Conservation (phyloP, 1,140 invertebrate genomes). For the Triops cancriformis region DNA sequence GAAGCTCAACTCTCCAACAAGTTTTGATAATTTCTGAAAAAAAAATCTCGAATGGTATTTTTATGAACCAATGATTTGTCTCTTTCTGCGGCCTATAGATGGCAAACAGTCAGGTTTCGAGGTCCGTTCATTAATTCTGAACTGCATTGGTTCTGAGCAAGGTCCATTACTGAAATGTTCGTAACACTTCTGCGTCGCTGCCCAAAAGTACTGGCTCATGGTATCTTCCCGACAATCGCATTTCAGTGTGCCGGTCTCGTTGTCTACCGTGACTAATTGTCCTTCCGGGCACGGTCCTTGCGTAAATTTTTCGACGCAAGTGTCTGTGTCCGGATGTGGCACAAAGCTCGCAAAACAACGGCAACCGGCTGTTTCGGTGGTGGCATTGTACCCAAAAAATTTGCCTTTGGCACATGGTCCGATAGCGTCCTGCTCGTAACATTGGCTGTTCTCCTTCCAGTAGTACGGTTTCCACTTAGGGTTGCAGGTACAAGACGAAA, state of each 20-base stretch:
- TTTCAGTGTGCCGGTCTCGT: slow-evolving; percentile 27
- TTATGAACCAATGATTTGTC: not conserved
- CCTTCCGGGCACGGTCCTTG: slow-evolving; percentile 33
- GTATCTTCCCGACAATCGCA: slow-evolving; percentile 31
- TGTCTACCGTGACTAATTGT: slow-evolving; percentile 31
- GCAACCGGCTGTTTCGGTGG: slow-evolving; percentile 33
- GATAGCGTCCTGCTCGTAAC: slow-evolving; percentile 36
- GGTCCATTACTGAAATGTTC: slow-evolving; percentile 19
- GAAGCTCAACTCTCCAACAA: no score
- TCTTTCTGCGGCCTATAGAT: slow-evolving; percentile 16
- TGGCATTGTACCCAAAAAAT: slow-evolving; percentile 36
- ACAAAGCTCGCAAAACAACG: slow-evolving; percentile 36
- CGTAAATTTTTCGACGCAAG: slow-evolving; percentile 34
- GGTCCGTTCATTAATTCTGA: slow-evolving; percentile 17
- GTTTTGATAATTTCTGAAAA: no score
- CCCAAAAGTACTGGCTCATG: slow-evolving; percentile 22
- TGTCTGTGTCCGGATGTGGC: slow-evolving; percentile 32
- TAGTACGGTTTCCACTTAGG: slow-evolving; percentile 35
- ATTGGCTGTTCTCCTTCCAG: slow-evolving; percentile 31
- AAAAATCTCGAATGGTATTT: no score
- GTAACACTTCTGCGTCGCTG: slow-evolving; percentile 17
- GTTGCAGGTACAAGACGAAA: slow-evolving; percentile 33
- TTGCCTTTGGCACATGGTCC: slow-evolving; percentile 34
- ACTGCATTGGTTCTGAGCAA: slow-evolving; percentile 8
- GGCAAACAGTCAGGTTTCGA: slow-evolving; percentile 18